These are phyloP conservation scores for Sebastes variabilis DNA, from an alignment of 2,797 vertebrate species.

Conservation along the genomic window DNA sequence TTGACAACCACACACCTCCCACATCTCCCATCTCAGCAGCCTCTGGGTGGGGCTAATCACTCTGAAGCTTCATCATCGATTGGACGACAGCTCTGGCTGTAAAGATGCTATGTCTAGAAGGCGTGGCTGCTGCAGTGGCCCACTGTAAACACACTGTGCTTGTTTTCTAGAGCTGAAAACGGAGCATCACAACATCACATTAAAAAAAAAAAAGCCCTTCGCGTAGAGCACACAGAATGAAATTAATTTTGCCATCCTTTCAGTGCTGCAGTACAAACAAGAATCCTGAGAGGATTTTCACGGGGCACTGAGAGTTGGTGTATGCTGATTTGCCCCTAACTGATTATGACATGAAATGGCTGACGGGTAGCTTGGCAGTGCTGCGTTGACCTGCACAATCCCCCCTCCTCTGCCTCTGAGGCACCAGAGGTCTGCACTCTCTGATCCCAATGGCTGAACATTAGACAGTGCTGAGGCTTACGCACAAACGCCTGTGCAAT, in stretches of 20 bases:
- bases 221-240: constrained; percentile 11
- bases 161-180: constrained; percentile 34
- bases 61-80: constrained; percentile 69
- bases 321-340: constrained; percentile 65
- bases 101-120: constrained; percentile 62
- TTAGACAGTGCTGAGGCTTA: constrained; percentile 60
- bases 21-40: constrained; percentile 65
- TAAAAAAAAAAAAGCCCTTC: not conserved
- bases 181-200: constrained; percentile 25
- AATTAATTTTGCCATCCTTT: constrained; percentile 46
- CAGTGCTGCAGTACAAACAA: constrained; percentile 22
- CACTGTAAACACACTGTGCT: constrained; percentile 51
- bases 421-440: constrained; percentile 62
- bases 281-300: constrained; percentile 52
- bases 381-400: constrained; percentile 66
- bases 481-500: constrained; percentile 40
- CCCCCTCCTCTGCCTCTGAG: constrained; percentile 55
- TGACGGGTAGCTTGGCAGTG: constrained; percentile 55
- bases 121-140: constrained; percentile 74
- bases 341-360: constrained; percentile 74
- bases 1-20: constrained; percentile 76
- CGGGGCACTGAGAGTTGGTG: constrained; percentile 37
- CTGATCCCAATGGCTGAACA: constrained; percentile 63
- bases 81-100: constrained; percentile 61
- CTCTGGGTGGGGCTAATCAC: constrained; percentile 75